Conservation (phyloP, 2,797 vertebrate genomes). For the Hyperoplus immaculatus region DNA sequence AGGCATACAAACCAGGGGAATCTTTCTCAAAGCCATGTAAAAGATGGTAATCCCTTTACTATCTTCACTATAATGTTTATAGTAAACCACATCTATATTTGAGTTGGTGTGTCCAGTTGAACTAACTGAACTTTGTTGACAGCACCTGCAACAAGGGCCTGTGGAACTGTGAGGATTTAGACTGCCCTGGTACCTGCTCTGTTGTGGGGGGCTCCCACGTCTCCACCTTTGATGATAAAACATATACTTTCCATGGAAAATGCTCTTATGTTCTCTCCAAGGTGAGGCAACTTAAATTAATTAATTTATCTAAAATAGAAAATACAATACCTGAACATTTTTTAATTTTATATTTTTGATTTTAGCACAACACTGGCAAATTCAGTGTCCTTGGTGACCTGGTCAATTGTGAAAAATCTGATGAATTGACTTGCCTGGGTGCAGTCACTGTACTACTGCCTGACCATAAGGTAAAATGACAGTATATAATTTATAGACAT, state of each 20-base stretch:
- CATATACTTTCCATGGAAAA: conserved; percentile 88
- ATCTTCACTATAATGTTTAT: background rate
- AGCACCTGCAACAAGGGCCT: conserved; percentile 85
- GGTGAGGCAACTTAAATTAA: conserved; percentile 72
- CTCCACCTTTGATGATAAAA: conserved; percentile 88
- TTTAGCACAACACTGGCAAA: conserved; percentile 62
- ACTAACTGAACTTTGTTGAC: conserved; percentile 38
- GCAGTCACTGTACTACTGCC: conserved; percentile 70
- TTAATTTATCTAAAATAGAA: background rate
- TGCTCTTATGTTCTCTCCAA: conserved; percentile 90
- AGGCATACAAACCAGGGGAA: conserved; percentile 82
- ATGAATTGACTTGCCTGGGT: conserved; percentile 84
- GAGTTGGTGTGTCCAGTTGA: background rate
- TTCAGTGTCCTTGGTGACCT: conserved; percentile 86
- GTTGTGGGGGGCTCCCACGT: conserved; percentile 89
- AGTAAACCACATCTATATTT: background rate
- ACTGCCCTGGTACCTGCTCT: conserved; percentile 87
- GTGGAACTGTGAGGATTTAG: conserved; percentile 82
- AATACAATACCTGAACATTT: background rate
- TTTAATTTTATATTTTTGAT: conserved; percentile 16
- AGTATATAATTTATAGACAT: too few species aligned
- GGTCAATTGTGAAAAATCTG: conserved; percentile 79
- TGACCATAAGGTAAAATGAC: conserved; percentile 61
- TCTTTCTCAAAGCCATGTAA: conserved; percentile 81
- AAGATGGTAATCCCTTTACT: conserved; percentile 79